Percentiles rank a stretch among this genome's conserved stretches.
phyloP scores from a whole-genome alignment of 1,140 invertebrate genomes.

The Calephelis virginiensis region DNA sequence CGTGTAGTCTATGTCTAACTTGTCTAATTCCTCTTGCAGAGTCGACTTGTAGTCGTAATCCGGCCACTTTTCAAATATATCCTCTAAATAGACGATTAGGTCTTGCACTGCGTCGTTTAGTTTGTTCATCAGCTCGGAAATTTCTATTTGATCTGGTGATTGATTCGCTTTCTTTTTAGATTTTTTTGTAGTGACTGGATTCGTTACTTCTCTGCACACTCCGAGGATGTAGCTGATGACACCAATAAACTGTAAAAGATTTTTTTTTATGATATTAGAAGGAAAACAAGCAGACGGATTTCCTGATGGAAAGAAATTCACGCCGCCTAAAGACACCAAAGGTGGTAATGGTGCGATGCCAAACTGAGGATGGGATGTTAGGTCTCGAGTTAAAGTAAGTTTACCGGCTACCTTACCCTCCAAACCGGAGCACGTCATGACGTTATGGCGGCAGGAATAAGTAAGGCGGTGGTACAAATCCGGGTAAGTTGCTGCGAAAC shows the following conservation, averaged over 20 bases:
- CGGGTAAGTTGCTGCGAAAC: too few species aligned
- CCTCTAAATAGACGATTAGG: slow-evolving; percentile 43
- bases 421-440: too few species aligned
- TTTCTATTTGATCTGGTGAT: slow-evolving; percentile 58
- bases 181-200: slow-evolving; percentile 53
- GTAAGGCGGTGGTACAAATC: too few species aligned
- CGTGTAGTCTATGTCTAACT: slow-evolving; percentile 42
- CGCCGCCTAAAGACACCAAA: too few species aligned
- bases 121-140: slow-evolving; percentile 44
- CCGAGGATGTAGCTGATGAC: slow-evolving; percentile 57
- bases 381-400: too few species aligned
- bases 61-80: slow-evolving; percentile 57
- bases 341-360: too few species aligned
- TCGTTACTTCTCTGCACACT: slow-evolving; percentile 54
- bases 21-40: slow-evolving; percentile 42
- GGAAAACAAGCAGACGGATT: too few species aligned
- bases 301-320: too few species aligned
- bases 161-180: slow-evolving; percentile 59
- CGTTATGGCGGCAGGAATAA: too few species aligned
- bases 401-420: too few species aligned
- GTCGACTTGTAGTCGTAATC: slow-evolving; percentile 41
- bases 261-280: too few species aligned
- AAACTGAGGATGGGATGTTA: too few species aligned
- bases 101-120: slow-evolving; percentile 53
- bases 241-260: slow-evolving; percentile 56